Evolutionary conservation across 2,113 vertebrate species (phyloP).

Genomic region (Phaetusa simplex): DNA sequence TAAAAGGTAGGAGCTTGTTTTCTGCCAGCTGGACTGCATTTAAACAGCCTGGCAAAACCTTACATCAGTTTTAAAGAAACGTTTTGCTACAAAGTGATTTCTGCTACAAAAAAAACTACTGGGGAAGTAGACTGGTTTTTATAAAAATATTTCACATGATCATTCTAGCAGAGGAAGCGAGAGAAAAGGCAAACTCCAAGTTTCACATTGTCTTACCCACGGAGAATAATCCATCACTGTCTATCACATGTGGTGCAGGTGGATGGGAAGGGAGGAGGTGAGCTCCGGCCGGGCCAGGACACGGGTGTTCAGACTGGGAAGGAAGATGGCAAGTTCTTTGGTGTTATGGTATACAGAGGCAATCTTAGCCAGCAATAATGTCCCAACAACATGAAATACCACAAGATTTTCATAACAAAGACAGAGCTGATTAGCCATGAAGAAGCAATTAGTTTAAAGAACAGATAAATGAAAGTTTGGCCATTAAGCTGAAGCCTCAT

Average conservation of each 20-base stretch:
- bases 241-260: rapidly evolving
- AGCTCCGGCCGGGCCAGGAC: background rate
- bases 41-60: background rate
- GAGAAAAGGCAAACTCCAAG: background rate
- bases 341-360: background rate
- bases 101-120: background rate
- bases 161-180: background rate
- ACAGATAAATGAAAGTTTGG: background rate
- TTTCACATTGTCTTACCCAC: background rate
- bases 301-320: rapidly evolving
- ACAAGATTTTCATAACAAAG: background rate
- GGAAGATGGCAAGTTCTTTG: background rate
- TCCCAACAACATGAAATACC: background rate
- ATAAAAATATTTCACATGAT: background rate
- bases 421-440: background rate
- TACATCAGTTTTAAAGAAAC: background rate
- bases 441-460: background rate
- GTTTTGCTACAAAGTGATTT: background rate
- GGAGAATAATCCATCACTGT: background rate
- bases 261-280: background rate
- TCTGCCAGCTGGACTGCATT: background rate
- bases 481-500: background rate
- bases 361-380: background rate
- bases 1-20: background rate
- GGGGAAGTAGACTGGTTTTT: background rate